Percentiles rank a stretch among this genome's conserved stretches.
Evolutionary conservation across 1,140 invertebrate genomes (phyloP).

Genomic region (Apis laboriosa): DNA sequence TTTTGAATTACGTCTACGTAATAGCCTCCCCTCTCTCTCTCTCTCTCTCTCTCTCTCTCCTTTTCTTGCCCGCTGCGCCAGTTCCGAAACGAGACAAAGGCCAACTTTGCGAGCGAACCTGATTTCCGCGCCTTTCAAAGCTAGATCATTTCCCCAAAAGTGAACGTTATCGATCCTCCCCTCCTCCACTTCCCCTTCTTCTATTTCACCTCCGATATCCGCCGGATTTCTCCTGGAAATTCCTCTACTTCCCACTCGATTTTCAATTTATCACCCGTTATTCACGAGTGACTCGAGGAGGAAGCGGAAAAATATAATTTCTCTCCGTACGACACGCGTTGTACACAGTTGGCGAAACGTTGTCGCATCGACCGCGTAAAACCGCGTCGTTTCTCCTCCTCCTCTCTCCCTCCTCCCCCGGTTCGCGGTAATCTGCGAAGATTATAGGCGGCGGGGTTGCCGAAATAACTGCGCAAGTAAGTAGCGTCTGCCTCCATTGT

Average conservation of each 20-base stretch:
- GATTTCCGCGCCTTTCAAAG: slow-evolving; percentile 50
- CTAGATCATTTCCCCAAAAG: neutral
- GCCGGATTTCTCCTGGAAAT: too few relatives aligned
- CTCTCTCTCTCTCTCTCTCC: too few relatives aligned
- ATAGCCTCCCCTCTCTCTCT: slow-evolving; percentile 56
- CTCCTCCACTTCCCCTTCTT: too few relatives aligned
- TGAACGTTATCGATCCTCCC: slow-evolving; percentile 3
- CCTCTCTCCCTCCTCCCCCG: neutral
- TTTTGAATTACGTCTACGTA: slow-evolving; percentile 75
- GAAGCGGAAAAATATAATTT: too few relatives aligned
- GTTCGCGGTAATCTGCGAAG: slow-evolving; percentile 50
- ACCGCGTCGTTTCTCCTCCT: slow-evolving; percentile 26
- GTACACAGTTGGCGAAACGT: neutral
- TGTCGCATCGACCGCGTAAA: slow-evolving; percentile 37
- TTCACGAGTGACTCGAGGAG: too few relatives aligned
- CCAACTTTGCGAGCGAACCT: slow-evolving; percentile 36
- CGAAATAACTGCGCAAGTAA: slow-evolving; percentile 69
- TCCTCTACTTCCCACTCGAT: too few relatives aligned
- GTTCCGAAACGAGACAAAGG: slow-evolving; percentile 61
- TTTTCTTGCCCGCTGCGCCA: slow-evolving; percentile 55
- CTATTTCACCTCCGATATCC: too few relatives aligned
- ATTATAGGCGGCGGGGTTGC: slow-evolving; percentile 57
- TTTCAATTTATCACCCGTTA: too few relatives aligned
- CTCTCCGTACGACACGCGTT: too few relatives aligned
- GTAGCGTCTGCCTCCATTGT: slow-evolving; percentile 72